phyloP scores from a whole-genome alignment of 2,113 vertebrate genomes.

The Podocnemis expansa region DNA sequence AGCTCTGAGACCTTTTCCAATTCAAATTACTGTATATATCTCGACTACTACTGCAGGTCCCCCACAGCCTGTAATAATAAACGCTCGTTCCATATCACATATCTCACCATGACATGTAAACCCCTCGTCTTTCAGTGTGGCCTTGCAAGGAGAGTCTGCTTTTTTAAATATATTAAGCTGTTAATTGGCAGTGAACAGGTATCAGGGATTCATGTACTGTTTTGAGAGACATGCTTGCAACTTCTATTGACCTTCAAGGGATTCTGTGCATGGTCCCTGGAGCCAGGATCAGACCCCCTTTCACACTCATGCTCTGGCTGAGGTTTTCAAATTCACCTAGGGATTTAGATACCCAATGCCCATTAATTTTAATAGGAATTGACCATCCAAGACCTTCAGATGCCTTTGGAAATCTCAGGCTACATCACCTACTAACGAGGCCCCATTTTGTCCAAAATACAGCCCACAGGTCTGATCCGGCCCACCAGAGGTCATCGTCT shows the following conservation, averaged over 20 bases:
- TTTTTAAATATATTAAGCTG: constrained; percentile 69
- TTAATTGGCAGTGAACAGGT: constrained; percentile 69
- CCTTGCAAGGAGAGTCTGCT: constrained; percentile 46
- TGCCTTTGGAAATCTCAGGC: background rate
- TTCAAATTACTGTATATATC: constrained; percentile 50
- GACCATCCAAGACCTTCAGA: background rate
- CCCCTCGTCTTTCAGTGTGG: constrained; percentile 69
- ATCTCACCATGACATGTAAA: constrained; percentile 63
- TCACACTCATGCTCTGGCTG: constrained; percentile 30
- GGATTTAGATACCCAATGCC: constrained; percentile 7
- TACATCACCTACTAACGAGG: background rate
- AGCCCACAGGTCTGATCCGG: no score
- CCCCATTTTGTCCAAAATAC: background rate
- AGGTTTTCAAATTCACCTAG: constrained; percentile 33
- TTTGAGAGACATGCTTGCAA: constrained; percentile 37
- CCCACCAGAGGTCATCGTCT: no score
- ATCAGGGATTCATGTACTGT: constrained; percentile 63
- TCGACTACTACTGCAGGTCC: constrained; percentile 60
- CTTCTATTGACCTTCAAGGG: constrained; percentile 46
- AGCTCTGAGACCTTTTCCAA: constrained; percentile 48
- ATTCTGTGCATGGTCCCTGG: constrained; percentile 1
- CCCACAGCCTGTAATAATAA: constrained; percentile 66
- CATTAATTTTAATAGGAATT: background rate
- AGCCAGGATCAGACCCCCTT: background rate
- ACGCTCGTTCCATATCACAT: constrained; percentile 69